phyloP scores from a whole-genome alignment of 2,888 invertebrate genomes.

The Torymus aiolomorphi region DNA sequence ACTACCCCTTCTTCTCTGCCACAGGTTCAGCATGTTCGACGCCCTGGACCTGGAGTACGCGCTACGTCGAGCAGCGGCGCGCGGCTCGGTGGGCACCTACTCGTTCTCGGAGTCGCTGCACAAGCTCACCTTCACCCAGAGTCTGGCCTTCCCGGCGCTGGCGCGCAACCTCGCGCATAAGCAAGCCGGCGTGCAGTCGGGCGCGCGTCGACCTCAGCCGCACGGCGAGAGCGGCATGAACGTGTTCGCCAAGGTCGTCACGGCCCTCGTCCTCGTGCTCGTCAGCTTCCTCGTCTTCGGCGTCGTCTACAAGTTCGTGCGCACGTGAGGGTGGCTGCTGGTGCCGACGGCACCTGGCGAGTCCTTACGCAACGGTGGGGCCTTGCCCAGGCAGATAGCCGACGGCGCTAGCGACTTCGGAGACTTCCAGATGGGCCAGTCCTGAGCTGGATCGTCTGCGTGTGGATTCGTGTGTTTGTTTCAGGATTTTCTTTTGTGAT shows the following conservation, averaged over 20 bases:
- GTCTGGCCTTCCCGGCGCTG: conserved; percentile 83
- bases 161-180: conserved; percentile 83
- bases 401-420: conserved; percentile 48
- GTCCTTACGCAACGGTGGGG: too few relatives aligned
- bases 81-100: conserved; percentile 85
- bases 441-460: not conserved
- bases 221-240: conserved; percentile 82
- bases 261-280: conserved; percentile 82
- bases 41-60: conserved; percentile 85
- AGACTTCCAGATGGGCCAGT: not conserved
- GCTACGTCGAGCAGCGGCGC: conserved; percentile 81
- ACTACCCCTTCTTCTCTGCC: not conserved
- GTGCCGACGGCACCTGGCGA: conserved; percentile 75
- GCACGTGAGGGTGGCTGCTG: conserved; percentile 87
- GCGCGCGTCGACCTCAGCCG: conserved; percentile 75
- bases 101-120: conserved; percentile 84
- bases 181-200: conserved; percentile 77
- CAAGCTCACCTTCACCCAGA: conserved; percentile 85
- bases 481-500: too few relatives aligned
- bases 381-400: not conserved
- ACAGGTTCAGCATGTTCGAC: conserved; percentile 82
- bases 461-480: too few relatives aligned
- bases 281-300: conserved; percentile 85
- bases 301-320: conserved; percentile 84
- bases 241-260: conserved; percentile 84